These are phyloP conservation scores for Pan troglodytes DNA, from an alignment of 2,113 vertebrate species.

Conservation along the genomic window NHGRI_mPanTro3-v2.1_pri NC_072421.2:138451001-138451500, in stretches of 20 bases:
- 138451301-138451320: not conserved
- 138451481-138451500: not conserved
- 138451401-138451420: not conserved
- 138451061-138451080: not conserved
- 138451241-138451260: slow-evolving; percentile 1
- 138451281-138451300: not conserved
- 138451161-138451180: slow-evolving; percentile 42
- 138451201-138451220: slow-evolving; percentile 41
- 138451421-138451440: not conserved
- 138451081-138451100: slow-evolving; percentile 6
- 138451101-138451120: slow-evolving; percentile 45
- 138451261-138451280: slow-evolving; percentile 26
- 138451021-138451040: not conserved
- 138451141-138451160: slow-evolving; percentile 17
- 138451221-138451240: slow-evolving; percentile 4
- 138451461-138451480: not conserved
- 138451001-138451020: not conserved
- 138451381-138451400: not conserved
- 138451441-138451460: not conserved
- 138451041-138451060: slow-evolving; percentile 14
- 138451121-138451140: slow-evolving; percentile 38
- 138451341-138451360: not conserved
- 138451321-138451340: not conserved
- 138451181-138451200: slow-evolving; percentile 28
- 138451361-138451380: not conserved